These are phyloP conservation scores for Blastobasis lacticolella DNA, from an alignment of 2,888 invertebrate species.

Conservation along the genomic window DNA sequence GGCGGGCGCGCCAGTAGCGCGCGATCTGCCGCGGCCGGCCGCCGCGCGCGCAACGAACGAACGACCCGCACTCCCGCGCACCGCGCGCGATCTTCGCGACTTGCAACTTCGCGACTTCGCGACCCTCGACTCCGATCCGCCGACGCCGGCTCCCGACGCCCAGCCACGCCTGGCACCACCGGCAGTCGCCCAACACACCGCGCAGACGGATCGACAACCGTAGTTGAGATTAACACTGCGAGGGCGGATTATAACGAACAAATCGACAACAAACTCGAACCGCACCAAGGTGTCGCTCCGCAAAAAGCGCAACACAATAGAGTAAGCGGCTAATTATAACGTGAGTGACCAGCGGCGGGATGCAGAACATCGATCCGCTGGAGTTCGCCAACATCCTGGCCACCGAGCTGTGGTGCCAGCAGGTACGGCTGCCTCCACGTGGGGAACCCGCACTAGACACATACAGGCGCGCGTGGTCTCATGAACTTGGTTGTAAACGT, in stretches of 20 bases:
- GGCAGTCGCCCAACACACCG: constrained; percentile 18
- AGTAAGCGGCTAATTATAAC: constrained; percentile 73
- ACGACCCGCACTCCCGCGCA: constrained; percentile 72
- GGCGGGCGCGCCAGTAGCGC: constrained; percentile 57
- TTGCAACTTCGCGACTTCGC: constrained; percentile 46
- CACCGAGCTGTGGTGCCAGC: constrained; percentile 88
- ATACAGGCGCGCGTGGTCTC: too few relatives aligned
- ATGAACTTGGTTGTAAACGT: too few relatives aligned
- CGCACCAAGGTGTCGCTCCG: constrained; percentile 70
- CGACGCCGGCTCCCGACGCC: constrained; percentile 19
- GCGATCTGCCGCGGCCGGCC: constrained; percentile 70
- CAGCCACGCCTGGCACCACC: constrained; percentile 10
- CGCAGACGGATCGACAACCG: constrained; percentile 42
- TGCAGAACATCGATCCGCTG: constrained; percentile 83
- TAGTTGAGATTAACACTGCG: constrained; percentile 43
- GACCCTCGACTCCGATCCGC: constrained; percentile 47
- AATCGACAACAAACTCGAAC: constrained; percentile 71
- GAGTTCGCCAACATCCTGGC: constrained; percentile 90
- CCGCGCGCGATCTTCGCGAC: constrained; percentile 21
- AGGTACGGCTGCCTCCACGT: constrained; percentile 64
- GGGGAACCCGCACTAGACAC: too few relatives aligned
- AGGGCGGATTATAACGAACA: constrained; percentile 72
- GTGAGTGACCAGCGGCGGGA: constrained; percentile 53
- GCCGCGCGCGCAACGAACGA: constrained; percentile 74
- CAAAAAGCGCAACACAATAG: constrained; percentile 74